Evolutionary conservation across 2,888 invertebrate species (phyloP), one percentile per base, ranked within the genome.

Genomic region (Mellilla xanthometata): DNA sequence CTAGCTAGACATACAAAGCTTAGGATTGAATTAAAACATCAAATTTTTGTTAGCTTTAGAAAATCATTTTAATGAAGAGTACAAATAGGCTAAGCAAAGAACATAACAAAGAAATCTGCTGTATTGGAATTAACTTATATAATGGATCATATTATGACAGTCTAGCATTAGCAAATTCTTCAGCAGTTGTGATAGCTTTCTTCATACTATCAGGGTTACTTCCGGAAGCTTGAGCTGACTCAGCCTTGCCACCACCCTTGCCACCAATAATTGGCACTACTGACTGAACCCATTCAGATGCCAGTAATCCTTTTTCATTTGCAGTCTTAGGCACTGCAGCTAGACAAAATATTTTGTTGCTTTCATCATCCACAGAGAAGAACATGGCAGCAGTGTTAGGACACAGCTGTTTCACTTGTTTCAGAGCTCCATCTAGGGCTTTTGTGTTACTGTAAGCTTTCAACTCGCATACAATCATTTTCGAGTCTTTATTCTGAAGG

Each of bases 201-300:
- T 92, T 79, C 8, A 97, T 80, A 53, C 92, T 91, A 11, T 91
- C 89, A 9, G 93, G 90, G 71, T 97, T 97, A 38, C 92, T 92
- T 32, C 99, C 99, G 0, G 97, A 98, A 27, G 98, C 98, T 88
- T 99, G 99, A 27, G 99, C 99, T 44, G 98, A 96, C 74, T 97
- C 96, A 0, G 97, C 93, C 81, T 98, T 99, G 2, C 99, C 99
- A n/a, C 99, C 99, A 7, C 99, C 99, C 86, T 98, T 98, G 4
- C 99, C 99, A 19, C 93, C 92, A 72, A 98, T 93, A 11, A 93
- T 71, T 2, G 87, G 71, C 0, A 94, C 93, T 29, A 99, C 92
- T 52, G 95, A 91, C 63, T 95, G 94, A 7, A 99, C 95, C 99
- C 99, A 99, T 76, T 97, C 97, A 58, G 97, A 97, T 10, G 99